Evolutionary conservation across 2,113 vertebrate species (phyloP), one percentile per base, ranked within the genome.

Genomic region (Aramus guarauna): DNA sequence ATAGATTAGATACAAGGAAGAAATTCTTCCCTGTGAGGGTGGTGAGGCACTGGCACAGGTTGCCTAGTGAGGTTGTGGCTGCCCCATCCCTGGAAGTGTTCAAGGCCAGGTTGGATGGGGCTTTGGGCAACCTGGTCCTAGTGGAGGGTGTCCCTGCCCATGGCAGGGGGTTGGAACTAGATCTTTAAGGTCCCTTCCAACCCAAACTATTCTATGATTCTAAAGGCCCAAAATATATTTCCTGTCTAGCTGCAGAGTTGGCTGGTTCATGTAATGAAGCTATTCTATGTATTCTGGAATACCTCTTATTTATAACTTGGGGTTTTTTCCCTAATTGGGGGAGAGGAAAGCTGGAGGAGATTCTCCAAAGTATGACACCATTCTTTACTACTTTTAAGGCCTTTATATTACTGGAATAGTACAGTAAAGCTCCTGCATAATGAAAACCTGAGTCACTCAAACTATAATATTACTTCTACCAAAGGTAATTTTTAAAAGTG

Each of bases 281-380:
- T 37, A 21, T 58, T 88, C 21, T 36, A 2, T 17, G 4, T 43
- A 6, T 92, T 73, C 50, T 88, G 16, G 41, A 76, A 53, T 48
- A 53, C 2, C 4, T 69, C 2, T 43, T 50, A 48, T 13, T 32
- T 81, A 5, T 59, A 52, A 34, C 26, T 45, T 23, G 7, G 5
- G 0, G 0, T 1, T n/a, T 64, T 76, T 36, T 4, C 6, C 6
- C 5, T 76, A 37, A 62, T 1, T 36, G 55, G 19, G 18, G 30
- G 13, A 84, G 14, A 47, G 19, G 16, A 55, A 84, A 86, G 29
- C 41, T 74, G 47, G 67, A 47, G 27, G 45, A 83, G 27, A 55
- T 83, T 62, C 26, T 89, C 59, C n/a, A 7, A 77, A 76, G 16
- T 27, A 26, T 24, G 27, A n/a, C 21, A 66, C 15, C 11, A 8